phyloP scores from a whole-genome alignment of 2,113 vertebrate species.

The Tretioscincus oriximinensis region DNA sequence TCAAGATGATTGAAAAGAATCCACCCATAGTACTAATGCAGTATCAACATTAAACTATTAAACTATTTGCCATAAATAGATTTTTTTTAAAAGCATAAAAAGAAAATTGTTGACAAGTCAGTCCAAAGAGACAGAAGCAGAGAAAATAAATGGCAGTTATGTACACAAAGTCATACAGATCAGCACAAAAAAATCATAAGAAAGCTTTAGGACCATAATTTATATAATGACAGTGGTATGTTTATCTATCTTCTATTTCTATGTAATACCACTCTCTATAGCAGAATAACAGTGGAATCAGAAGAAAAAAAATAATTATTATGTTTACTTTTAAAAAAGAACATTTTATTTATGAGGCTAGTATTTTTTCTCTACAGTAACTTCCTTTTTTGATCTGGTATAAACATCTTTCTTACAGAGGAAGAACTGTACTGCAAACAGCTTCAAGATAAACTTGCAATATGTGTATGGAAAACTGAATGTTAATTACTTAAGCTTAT shows the following conservation, averaged over 20 bases:
- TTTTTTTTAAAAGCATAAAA: background rate
- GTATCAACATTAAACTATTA: background rate
- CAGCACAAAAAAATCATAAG: background rate
- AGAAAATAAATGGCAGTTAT: background rate
- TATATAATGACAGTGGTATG: background rate
- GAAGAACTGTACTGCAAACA: background rate
- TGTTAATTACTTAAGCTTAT: no score
- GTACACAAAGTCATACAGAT: background rate
- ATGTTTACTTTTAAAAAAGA: no score
- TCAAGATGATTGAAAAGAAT: conserved; percentile 8
- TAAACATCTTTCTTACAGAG: background rate
- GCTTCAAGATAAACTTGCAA: no score
- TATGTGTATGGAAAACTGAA: no score
- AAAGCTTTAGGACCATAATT: background rate
- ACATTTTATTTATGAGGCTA: background rate
- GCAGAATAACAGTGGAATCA: background rate
- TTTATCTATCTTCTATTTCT: background rate
- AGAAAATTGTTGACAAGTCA: background rate
- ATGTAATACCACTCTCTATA: background rate
- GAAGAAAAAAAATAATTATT: no score
- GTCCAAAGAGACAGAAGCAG: background rate
- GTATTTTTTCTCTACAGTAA: background rate
- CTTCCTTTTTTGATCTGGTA: background rate
- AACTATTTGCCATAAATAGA: background rate
- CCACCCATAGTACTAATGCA: background rate